Conservation (phyloP, 2,888 invertebrate genomes). For the Drosophila paranaensis region DNA sequence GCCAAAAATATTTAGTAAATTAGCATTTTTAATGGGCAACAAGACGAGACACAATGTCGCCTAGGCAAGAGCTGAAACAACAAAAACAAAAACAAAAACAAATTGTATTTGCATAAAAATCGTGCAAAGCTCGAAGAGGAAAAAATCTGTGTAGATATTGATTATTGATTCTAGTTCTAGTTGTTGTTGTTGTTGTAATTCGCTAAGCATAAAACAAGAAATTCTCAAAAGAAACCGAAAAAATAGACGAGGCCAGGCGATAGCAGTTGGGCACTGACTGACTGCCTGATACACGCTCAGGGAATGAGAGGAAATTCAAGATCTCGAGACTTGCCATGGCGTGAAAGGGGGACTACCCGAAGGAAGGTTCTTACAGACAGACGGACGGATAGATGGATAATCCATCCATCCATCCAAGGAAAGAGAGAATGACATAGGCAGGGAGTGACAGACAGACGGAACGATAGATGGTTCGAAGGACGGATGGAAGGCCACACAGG, state of each 20-base stretch:
- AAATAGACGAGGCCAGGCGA: neutral
- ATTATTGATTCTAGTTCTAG: conserved; percentile 21
- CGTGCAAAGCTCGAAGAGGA: conserved; percentile 25
- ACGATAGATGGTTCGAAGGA: no score
- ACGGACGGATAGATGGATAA: neutral
- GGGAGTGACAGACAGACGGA: no score
- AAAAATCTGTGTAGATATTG: conserved; percentile 26
- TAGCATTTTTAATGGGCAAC: conserved; percentile 75
- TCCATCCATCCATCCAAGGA: no score
- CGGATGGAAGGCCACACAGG: neutral
- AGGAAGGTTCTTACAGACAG: no score
- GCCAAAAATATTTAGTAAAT: conserved; percentile 57
- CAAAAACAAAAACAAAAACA: no score
- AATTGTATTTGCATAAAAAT: conserved; percentile 62
- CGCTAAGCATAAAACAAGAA: conserved; percentile 71
- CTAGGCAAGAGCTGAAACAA: conserved; percentile 34
- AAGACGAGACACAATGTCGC: conserved; percentile 76
- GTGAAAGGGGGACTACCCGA: no score
- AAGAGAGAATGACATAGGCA: no score
- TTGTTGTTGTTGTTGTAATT: conserved; percentile 41
- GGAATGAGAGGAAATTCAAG: no score
- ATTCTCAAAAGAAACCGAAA: conserved; percentile 46
- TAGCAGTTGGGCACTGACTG: neutral
- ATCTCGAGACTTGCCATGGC: no score
- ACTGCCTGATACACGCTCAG: neutral